Conservation (phyloP, 2,113 vertebrate species). For the Antennarius striatus region DNA sequence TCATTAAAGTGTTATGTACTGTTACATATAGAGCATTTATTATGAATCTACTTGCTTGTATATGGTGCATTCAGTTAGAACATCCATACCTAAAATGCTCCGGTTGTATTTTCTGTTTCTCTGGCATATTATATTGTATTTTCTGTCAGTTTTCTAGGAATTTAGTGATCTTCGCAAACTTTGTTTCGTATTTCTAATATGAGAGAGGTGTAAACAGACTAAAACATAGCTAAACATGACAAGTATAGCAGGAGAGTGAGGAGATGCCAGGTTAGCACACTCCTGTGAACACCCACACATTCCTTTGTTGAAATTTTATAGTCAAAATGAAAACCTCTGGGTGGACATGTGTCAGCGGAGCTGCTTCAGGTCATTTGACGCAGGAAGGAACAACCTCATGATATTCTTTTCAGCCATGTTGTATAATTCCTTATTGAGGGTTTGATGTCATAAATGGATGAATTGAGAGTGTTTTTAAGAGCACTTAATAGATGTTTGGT, state of each 20-base stretch:
- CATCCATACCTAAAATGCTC: too few species aligned
- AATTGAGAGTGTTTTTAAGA: slow-evolving; percentile 4
- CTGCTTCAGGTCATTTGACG: slow-evolving; percentile 21
- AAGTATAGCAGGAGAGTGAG: slow-evolving; percentile 54
- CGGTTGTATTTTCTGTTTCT: not conserved
- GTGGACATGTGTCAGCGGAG: slow-evolving; percentile 30
- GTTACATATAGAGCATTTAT: too few species aligned
- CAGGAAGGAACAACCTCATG: not conserved
- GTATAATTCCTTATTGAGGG: slow-evolving; percentile 3
- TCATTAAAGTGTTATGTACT: not conserved
- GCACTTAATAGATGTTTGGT: not conserved
- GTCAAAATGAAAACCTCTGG: slow-evolving; percentile 57
- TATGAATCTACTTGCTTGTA: too few species aligned
- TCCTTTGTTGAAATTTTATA: slow-evolving; percentile 60
- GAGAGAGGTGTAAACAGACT: slow-evolving; percentile 61
- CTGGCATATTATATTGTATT: too few species aligned
- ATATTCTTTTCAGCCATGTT: slow-evolving; percentile 8
- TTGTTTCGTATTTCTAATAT: slow-evolving; percentile 50
- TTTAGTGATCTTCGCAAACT: slow-evolving; percentile 39
- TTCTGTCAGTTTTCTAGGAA: slow-evolving; percentile 9
- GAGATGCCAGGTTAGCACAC: slow-evolving; percentile 56
- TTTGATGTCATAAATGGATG: slow-evolving; percentile 9
- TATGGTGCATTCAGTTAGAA: not conserved
- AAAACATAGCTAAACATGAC: too few species aligned
- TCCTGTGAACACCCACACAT: slow-evolving; percentile 59